Conservation (phyloP, 2,797 vertebrate species). For the Urophycis tenuis region DNA sequence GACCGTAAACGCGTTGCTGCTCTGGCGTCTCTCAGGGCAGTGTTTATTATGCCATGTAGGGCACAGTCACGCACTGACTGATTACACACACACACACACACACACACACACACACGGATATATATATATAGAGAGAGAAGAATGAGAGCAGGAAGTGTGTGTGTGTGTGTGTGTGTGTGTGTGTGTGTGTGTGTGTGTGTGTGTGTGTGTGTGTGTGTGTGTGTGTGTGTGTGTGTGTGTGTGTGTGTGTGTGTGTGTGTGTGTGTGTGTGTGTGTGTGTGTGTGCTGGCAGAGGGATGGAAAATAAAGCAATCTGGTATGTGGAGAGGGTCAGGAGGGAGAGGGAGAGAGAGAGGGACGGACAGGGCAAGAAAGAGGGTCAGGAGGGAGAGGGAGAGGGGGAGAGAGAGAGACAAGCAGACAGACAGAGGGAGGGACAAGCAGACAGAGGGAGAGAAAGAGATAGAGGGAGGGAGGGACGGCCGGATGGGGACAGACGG, state of each 20-base stretch:
- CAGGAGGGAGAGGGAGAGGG: too few relatives aligned
- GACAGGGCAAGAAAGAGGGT: too few relatives aligned
- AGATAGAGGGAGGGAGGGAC: too few relatives aligned
- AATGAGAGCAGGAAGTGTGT: conserved; percentile 1
- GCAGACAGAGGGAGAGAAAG: too few relatives aligned
- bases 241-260: conserved; percentile 17
- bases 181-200: not conserved
- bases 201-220: conserved; percentile 10
- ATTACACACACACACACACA: not conserved
- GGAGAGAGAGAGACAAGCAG: too few relatives aligned
- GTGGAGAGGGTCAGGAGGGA: not conserved
- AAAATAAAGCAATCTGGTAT: not conserved
- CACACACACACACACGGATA: not conserved
- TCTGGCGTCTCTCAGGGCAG: not conserved
- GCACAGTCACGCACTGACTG: not conserved
- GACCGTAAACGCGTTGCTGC: not conserved
- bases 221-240: conserved; percentile 10
- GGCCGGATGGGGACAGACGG: too few relatives aligned
- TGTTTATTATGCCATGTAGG: not conserved
- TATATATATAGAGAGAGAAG: not conserved
- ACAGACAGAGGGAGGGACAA: too few relatives aligned
- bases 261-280: not conserved
- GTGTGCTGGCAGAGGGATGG: too few relatives aligned
- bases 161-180: conserved; percentile 17
- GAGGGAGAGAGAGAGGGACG: too few relatives aligned